phyloP scores from a whole-genome alignment of 2,797 vertebrate species.

The Coluber constrictor region DNA sequence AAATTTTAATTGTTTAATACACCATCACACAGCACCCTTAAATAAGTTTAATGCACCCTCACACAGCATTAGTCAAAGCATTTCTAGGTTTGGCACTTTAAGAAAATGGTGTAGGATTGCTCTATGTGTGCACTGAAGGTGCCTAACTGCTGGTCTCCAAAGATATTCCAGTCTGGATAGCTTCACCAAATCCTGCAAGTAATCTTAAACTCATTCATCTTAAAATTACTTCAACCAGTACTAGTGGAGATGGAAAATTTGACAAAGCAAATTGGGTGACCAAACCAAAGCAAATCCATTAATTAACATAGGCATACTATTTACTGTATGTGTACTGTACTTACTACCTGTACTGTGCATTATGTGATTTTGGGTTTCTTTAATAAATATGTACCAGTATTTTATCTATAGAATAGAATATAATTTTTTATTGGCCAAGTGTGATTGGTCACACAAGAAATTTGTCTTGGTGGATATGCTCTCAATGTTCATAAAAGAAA shows the following conservation, averaged over 20 bases:
- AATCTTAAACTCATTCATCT: not conserved
- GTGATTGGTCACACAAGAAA: too few species aligned
- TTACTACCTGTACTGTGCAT: not conserved
- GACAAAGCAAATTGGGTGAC: not conserved
- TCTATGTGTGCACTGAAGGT: not conserved
- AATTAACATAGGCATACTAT: not conserved
- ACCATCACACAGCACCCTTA: not conserved
- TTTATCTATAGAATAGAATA: not conserved
- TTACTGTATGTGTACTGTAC: not conserved
- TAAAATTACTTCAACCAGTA: not conserved
- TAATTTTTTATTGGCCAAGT: too few species aligned
- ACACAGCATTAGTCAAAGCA: not conserved
- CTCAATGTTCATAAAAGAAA: too few species aligned
- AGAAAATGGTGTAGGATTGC: not conserved
- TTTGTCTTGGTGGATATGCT: too few species aligned
- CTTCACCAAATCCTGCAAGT: not conserved
- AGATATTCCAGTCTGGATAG: not conserved
- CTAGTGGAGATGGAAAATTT: not conserved
- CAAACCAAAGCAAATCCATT: not conserved
- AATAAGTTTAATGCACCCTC: not conserved
- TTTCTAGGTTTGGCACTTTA: not conserved
- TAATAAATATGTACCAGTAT: not conserved
- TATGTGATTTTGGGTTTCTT: not conserved
- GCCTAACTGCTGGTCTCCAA: not conserved
- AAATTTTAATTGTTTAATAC: not conserved